Conservation (phyloP, 2,888 invertebrate species). For the Crepidodera aurea region DNA sequence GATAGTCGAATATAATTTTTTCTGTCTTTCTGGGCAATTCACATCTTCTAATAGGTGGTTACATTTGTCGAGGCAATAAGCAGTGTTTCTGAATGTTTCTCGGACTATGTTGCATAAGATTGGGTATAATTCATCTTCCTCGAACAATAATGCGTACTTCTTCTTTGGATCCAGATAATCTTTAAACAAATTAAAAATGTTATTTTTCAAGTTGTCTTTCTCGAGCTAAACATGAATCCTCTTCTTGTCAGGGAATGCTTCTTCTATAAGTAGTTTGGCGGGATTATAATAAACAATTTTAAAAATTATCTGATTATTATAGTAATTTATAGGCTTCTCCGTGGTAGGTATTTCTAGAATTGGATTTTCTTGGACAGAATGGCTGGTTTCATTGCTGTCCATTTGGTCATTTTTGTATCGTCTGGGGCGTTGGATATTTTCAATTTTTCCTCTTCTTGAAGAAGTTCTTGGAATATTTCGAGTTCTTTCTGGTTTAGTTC, state of each 20-base stretch:
- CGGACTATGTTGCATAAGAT: background rate
- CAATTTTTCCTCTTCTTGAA: too few species aligned
- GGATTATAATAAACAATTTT: background rate
- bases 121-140: too few species aligned
- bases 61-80: constrained; percentile 3
- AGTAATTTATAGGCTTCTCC: background rate
- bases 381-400: background rate
- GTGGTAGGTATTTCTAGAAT: background rate
- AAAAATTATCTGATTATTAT: background rate
- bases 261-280: background rate
- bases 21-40: background rate
- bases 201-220: background rate
- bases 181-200: background rate
- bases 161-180: background rate
- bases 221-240: background rate
- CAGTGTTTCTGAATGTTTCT: constrained; percentile 1
- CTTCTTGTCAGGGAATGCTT: background rate
- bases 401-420: background rate
- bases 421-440: too few species aligned
- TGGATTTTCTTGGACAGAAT: background rate
- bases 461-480: too few species aligned
- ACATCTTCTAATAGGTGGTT: background rate
- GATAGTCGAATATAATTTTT: constrained; percentile 9
- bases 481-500: too few species aligned
- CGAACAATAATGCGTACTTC: too few species aligned